Conservation (phyloP, 2,888 invertebrate genomes). For the Euproctis similis region DNA sequence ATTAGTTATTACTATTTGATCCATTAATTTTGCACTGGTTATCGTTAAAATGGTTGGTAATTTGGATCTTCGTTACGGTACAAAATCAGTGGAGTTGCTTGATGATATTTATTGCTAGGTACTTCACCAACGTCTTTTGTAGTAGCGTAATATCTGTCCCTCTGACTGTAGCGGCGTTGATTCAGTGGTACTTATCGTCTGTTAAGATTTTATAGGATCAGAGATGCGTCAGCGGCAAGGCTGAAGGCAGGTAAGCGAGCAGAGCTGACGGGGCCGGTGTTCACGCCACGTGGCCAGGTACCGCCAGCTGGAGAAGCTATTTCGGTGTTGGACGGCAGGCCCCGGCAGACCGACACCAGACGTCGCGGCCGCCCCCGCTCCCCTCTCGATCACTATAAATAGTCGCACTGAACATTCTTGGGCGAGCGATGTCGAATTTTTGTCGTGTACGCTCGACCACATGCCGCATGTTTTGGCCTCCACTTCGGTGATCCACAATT, state of each 20-base stretch:
- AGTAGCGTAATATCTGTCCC: no score
- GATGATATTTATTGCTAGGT: no score
- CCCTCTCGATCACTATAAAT: slow-evolving; percentile 69
- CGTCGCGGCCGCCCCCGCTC: slow-evolving; percentile 74
- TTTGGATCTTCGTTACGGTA: no score
- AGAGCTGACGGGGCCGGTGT: slow-evolving; percentile 31
- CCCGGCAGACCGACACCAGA: slow-evolving; percentile 78
- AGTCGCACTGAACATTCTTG: slow-evolving; percentile 74
- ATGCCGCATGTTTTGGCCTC: slow-evolving; percentile 72
- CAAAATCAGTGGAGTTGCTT: no score
- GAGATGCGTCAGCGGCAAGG: slow-evolving; percentile 11
- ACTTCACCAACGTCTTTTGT: no score
- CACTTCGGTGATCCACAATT: slow-evolving; percentile 22
- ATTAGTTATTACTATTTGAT: no score
- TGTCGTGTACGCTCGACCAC: slow-evolving; percentile 75
- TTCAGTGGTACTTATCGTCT: no score
- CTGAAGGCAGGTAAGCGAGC: slow-evolving; percentile 36
- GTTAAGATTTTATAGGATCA: no score
- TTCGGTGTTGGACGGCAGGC: slow-evolving; percentile 77
- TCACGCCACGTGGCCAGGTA: slow-evolving; percentile 67
- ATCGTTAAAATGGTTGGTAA: no score
- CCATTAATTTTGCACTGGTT: no score
- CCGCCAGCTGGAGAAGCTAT: slow-evolving; percentile 73
- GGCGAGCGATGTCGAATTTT: slow-evolving; percentile 75
- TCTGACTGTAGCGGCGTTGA: no score